Evolutionary conservation across 2,113 vertebrate species (phyloP), one percentile per base, ranked within the genome.

Genomic region (Connochaetes taurinus): DNA sequence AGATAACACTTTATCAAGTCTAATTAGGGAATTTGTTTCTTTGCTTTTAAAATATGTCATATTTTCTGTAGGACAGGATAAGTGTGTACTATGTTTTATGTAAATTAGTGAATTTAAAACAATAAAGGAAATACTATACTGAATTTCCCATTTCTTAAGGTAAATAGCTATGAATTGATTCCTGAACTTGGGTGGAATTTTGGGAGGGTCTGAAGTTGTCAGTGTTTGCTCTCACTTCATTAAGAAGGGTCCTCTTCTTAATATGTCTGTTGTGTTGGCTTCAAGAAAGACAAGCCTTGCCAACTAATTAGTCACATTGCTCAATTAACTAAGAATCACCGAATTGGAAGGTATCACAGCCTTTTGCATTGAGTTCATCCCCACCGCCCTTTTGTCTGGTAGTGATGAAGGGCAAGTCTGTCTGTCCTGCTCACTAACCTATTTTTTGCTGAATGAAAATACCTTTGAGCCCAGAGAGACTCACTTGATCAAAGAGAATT

Each of bases 371-470:
- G 58, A 33, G 43, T 10, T 57, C 19, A 19, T 58, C 14, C 12
- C 21, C 57, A 19, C 2, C 6, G 9, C 58, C 25, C 25, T 4
- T 33, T 29, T 31, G 21, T 78, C 57, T 21, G 1, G 27, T 29
- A 47, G 36, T 5, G 33, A 92, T 60, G 27, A 55, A 47, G 67
- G 52, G 33, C 2, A 14, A 5, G 6, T 53, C n/a, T 5, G 36
- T 97, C 87, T 94, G 2, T 43, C 53, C 45, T 43, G 84, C 10
- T 67, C 13, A 2, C 11, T 60, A 62, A 86, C 36, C 14, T 7
- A 33, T 27, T 40, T 81, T 78, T 80, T 89, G 43, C 23, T 52
- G 97, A 98, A 97, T 88, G 40, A 95, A 96, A 98, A 92, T 81
- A 78, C 50, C 92, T 7, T 14, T 2, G 15, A 16, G 1, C 45